Evolutionary conservation across 2,113 vertebrate species (phyloP).

Genomic region (Ailuropoda melanoleuca): DNA sequence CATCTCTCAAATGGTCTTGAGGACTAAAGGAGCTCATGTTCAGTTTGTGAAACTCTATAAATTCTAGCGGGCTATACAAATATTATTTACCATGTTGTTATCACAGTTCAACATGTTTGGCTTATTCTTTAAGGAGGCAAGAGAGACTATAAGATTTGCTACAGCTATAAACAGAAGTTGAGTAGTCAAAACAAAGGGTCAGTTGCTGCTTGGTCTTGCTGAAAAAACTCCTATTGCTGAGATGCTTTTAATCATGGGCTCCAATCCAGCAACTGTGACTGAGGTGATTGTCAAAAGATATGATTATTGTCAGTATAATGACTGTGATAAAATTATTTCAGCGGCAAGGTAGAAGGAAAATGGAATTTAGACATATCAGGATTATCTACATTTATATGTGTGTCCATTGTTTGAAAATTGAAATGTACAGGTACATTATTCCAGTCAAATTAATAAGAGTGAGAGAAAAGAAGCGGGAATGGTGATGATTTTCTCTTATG

Average conservation of each 20-base stretch:
- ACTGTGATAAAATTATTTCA: conserved; percentile 32
- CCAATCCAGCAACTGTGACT: conserved; percentile 33
- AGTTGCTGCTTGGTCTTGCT: conserved; percentile 42
- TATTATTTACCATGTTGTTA: conserved; percentile 12
- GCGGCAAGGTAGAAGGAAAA: conserved; percentile 31
- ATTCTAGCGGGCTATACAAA: neutral
- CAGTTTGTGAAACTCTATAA: conserved; percentile 48
- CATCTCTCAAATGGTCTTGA: conserved; percentile 18
- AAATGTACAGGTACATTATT: conserved; percentile 22
- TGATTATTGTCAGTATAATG: neutral
- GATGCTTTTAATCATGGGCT: conserved; percentile 34
- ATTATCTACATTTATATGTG: neutral
- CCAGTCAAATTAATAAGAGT: conserved; percentile 29
- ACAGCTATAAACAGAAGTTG: conserved; percentile 22
- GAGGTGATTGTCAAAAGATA: conserved; percentile 40
- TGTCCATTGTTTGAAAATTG: conserved; percentile 23
- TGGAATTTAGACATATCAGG: neutral
- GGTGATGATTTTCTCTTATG: conserved; percentile 8
- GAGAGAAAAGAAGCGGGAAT: conserved; percentile 26
- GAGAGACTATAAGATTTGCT: conserved; percentile 42
- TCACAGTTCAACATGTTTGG: conserved; percentile 7
- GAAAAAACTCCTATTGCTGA: conserved; percentile 57
- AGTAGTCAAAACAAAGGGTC: conserved; percentile 31
- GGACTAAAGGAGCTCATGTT: neutral
- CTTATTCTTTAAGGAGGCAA: conserved; percentile 43